Conservation (phyloP, 2,888 invertebrate species). For the Drosophila formosana region DNA sequence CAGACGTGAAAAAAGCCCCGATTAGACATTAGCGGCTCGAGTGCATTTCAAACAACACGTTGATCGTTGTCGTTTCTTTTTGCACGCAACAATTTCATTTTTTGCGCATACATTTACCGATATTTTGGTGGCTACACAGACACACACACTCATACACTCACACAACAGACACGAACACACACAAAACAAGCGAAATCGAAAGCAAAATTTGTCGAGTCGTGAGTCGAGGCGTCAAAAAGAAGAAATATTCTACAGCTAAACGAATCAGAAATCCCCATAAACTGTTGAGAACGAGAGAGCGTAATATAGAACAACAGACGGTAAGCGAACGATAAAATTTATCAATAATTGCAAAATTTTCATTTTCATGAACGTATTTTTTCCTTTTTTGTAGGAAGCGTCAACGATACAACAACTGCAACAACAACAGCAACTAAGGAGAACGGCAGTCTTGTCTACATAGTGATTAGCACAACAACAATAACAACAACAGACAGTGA, state of each 20-base stretch:
- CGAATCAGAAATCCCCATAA: constrained; percentile 11
- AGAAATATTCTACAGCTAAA: constrained; percentile 13
- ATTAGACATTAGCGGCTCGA: constrained; percentile 42
- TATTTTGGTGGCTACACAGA: constrained; percentile 64
- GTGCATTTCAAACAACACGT: constrained; percentile 62
- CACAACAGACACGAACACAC: constrained; percentile 43
- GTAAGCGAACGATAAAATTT: constrained; percentile 28
- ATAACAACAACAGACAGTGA: constrained; percentile 6
- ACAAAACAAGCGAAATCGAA: constrained; percentile 63
- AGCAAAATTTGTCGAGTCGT: constrained; percentile 29
- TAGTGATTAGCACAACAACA: constrained; percentile 18
- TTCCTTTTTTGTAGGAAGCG: constrained; percentile 22
- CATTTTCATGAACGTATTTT: constrained; percentile 9
- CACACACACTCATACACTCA: constrained; percentile 18
- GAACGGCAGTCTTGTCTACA: constrained; percentile 7
- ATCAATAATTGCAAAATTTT: constrained; percentile 25
- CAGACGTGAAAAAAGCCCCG: constrained; percentile 20
- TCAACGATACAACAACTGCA: background rate
- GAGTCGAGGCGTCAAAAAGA: constrained; percentile 31
- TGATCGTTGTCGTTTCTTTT: constrained; percentile 58
- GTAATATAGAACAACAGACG: constrained; percentile 14
- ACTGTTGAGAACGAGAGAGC: constrained; percentile 1
- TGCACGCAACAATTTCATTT: constrained; percentile 62
- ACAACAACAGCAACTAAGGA: constrained; percentile 2
- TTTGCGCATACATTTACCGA: constrained; percentile 69